Evolutionary conservation across 2,888 invertebrate genomes (phyloP).

Genomic region (Drosophila prolongata): DNA sequence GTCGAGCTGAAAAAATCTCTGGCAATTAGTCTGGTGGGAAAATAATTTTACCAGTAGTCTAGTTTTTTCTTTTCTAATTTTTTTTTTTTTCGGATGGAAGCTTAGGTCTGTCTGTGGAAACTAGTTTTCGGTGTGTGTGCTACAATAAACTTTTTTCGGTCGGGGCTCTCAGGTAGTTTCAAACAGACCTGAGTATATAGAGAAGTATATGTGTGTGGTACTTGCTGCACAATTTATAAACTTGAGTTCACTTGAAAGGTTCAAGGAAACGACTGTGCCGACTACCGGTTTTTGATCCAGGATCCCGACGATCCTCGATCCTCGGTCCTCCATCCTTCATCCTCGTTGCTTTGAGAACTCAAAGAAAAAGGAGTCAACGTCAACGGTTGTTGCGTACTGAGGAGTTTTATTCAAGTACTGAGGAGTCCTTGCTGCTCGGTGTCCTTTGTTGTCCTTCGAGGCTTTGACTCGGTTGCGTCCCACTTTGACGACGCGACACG

Average conservation of each 20-base stretch:
- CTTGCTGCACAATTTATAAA: conserved; percentile 78
- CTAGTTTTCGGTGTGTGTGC: conserved; percentile 36
- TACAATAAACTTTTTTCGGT: conserved; percentile 26
- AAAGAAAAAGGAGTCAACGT: conserved; percentile 36
- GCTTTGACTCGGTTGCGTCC: conserved; percentile 78
- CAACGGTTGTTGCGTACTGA: conserved; percentile 28
- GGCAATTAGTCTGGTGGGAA: conserved; percentile 55
- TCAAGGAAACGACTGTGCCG: conserved; percentile 62
- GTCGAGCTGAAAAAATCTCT: conserved; percentile 12
- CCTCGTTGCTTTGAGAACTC: neutral
- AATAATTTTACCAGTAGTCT: conserved; percentile 24
- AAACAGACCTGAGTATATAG: conserved; percentile 58
- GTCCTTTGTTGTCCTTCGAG: conserved; percentile 36
- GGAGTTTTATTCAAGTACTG: conserved; percentile 9
- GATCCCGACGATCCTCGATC: conserved; percentile 10
- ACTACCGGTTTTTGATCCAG: conserved; percentile 62
- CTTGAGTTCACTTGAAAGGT: conserved; percentile 80
- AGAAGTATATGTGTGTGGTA: conserved; percentile 46
- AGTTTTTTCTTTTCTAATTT: neutral
- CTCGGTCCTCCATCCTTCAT: neutral
- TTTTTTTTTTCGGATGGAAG: conserved; percentile 6
- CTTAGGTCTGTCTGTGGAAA: conserved; percentile 32
- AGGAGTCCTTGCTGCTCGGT: conserved; percentile 9
- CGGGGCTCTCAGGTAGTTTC: conserved; percentile 63
- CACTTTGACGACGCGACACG: conserved; percentile 63